phyloP scores from a whole-genome alignment of 2,888 invertebrate genomes.

The Sipha maydis region DNA sequence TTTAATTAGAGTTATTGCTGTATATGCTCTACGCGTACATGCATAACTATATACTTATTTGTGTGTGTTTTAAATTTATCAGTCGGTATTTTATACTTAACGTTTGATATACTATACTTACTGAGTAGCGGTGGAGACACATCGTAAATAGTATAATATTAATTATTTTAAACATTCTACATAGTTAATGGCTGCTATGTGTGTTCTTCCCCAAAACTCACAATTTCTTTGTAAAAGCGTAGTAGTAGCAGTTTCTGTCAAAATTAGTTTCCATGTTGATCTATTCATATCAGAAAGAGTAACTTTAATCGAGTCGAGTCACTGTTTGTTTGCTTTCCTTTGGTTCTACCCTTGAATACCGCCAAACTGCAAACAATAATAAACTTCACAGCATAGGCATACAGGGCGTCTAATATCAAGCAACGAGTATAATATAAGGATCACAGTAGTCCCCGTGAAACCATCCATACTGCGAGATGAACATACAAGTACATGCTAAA shows the following conservation, averaged over 20 bases:
- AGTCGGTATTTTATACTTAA: neutral
- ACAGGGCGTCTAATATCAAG: neutral
- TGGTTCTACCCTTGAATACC: neutral
- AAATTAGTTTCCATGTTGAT: constrained; percentile 32
- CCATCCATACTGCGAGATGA: neutral
- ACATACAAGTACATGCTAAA: neutral
- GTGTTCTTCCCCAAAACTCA: neutral
- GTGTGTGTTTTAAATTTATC: no score
- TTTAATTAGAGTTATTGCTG: no score
- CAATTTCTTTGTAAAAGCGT: neutral
- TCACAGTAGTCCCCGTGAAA: neutral
- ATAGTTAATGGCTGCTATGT: neutral
- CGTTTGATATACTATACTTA: neutral
- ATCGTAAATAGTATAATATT: neutral
- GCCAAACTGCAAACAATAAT: constrained; percentile 11
- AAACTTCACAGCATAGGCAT: neutral
- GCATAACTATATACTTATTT: no score
- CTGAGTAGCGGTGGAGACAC: neutral
- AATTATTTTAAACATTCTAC: no score
- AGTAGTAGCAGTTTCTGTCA: neutral
- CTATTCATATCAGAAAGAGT: neutral
- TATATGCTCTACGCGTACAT: no score
- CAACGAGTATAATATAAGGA: neutral
- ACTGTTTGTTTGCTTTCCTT: constrained; percentile 25
- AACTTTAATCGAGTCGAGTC: constrained; percentile 14